phyloP scores from a whole-genome alignment of 2,113 vertebrate species.

The Hydropotes inermis region DNA sequence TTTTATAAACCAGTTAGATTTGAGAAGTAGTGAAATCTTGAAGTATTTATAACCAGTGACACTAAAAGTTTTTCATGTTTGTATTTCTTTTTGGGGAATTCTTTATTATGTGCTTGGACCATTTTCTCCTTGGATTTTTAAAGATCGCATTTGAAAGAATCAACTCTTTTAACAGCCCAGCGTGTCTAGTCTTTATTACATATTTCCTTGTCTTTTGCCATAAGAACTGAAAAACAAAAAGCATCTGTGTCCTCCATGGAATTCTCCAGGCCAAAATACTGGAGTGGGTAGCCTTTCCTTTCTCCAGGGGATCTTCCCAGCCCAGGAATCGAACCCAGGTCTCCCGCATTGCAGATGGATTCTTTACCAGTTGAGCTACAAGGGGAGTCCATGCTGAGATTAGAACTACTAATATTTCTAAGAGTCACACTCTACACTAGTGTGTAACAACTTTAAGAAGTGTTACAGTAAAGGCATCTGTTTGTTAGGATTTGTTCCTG shows the following conservation, averaged over 20 bases:
- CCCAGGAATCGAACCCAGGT: background rate
- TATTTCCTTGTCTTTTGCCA: background rate
- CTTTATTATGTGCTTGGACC: background rate
- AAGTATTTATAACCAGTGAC: background rate
- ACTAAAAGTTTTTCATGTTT: background rate
- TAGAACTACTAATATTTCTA: background rate
- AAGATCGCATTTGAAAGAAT: background rate
- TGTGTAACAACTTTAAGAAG: background rate
- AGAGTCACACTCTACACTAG: background rate
- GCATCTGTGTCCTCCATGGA: background rate
- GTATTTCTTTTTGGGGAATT: background rate
- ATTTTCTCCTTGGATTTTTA: background rate
- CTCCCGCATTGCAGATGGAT: background rate
- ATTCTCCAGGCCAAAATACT: background rate
- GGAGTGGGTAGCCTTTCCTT: background rate
- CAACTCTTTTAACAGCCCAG: background rate
- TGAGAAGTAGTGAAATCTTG: background rate
- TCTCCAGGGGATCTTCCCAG: background rate
- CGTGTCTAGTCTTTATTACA: background rate
- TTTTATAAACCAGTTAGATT: constrained; percentile 34
- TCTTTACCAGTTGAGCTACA: background rate
- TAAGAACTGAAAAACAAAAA: background rate
- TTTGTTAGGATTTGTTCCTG: background rate
- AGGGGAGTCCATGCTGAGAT: background rate
- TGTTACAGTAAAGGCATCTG: background rate